phyloP scores from a whole-genome alignment of 2,888 invertebrate genomes.

The Luffia ferchaultella region DNA sequence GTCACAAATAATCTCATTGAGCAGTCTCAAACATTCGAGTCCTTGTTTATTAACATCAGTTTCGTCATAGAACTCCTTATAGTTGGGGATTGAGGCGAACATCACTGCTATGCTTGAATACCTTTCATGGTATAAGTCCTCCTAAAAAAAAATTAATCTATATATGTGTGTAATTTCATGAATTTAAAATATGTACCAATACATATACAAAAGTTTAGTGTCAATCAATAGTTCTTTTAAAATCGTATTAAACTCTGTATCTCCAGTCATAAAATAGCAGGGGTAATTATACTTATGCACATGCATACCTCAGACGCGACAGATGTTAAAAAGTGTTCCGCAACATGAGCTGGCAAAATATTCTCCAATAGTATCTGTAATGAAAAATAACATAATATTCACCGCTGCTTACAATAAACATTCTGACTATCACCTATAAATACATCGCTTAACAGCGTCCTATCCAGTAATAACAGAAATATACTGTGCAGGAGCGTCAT shows the following conservation, averaged over 20 bases:
- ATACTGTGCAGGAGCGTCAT: no score
- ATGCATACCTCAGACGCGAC: constrained; percentile 69
- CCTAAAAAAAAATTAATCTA: constrained; percentile 28
- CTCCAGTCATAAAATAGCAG: no score
- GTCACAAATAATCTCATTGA: constrained; percentile 98
- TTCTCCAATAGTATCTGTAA: constrained; percentile 89
- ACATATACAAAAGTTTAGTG: background rate
- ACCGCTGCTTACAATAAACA: no score
- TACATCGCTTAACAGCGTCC: no score
- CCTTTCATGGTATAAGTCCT: constrained; percentile 94
- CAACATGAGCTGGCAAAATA: constrained; percentile 95
- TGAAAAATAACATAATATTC: background rate
- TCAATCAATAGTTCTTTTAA: no score
- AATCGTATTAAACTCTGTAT: no score
- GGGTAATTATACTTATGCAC: no score
- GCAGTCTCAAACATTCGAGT: constrained; percentile 88
- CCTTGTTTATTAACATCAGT: constrained; percentile 97
- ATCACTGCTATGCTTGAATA: constrained; percentile 95
- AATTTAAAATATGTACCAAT: background rate
- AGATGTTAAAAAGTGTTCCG: constrained; percentile 87
- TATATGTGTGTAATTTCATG: background rate
- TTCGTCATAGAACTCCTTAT: constrained; percentile 96
- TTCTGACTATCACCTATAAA: no score
- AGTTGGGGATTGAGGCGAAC: constrained; percentile 98
- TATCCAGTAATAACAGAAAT: no score